Percentiles rank a stretch among this genome's conserved stretches.
phyloP scores from a whole-genome alignment of 2,113 vertebrate species.

The Ciconia boyciana region DNA sequence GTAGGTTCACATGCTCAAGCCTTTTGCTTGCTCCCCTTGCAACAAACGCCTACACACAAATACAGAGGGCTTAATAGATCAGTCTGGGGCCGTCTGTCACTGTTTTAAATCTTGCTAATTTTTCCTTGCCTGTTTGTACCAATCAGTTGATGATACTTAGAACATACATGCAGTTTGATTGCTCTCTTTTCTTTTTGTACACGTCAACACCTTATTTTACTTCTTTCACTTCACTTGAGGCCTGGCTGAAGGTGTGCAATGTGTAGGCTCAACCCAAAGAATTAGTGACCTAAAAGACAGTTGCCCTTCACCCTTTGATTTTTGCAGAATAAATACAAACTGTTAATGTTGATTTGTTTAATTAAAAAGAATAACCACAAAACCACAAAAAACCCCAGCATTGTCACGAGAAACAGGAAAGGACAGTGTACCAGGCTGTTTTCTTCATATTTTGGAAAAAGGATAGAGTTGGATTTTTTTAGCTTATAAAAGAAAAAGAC shows the following conservation, averaged over 20 bases:
- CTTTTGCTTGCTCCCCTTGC: background rate
- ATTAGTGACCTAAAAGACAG: background rate
- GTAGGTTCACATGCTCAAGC: background rate
- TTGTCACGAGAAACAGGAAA: background rate
- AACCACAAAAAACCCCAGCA: background rate
- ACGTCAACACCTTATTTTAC: background rate
- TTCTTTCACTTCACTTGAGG: background rate
- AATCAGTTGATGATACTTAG: background rate
- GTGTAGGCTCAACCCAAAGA: background rate
- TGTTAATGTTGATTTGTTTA: background rate
- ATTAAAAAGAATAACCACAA: background rate
- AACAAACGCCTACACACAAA: background rate
- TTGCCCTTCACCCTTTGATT: background rate
- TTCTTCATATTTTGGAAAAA: background rate
- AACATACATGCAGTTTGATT: background rate
- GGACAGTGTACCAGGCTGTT: background rate
- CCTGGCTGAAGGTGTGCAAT: background rate
- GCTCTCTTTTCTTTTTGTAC: background rate
- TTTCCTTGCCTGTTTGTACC: background rate
- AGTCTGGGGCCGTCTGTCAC: background rate
- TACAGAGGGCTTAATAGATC: background rate
- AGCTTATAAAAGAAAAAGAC: background rate
- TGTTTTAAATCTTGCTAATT: conserved; percentile 5
- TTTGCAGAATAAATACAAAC: background rate
- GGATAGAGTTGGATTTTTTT: background rate